Conservation (phyloP, 2,888 invertebrate genomes). For the Pachycephus smyrnensis region DNA sequence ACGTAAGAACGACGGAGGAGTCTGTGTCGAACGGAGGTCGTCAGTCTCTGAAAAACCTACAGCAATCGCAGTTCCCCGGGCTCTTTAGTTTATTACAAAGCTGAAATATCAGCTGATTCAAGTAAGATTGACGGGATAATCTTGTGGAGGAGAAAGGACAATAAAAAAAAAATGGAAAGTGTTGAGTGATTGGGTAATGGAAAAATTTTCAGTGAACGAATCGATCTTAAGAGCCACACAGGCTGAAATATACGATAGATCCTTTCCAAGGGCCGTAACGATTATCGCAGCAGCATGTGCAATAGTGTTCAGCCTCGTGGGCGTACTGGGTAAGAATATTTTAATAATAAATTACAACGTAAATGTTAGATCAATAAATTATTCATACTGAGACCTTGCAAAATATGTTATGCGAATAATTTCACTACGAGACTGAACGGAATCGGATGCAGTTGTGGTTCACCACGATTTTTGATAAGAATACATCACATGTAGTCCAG, state of each 20-base stretch:
- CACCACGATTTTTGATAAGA: not conserved
- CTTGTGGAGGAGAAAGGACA: not conserved
- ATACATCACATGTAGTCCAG: not conserved
- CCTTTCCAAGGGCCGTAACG: slow-evolving; percentile 81
- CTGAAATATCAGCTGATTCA: not conserved
- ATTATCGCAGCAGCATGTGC: slow-evolving; percentile 84
- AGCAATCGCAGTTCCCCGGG: not conserved
- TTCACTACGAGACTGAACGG: not conserved
- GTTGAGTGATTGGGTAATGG: slow-evolving; percentile 18
- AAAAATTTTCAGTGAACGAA: not conserved
- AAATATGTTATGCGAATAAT: not conserved
- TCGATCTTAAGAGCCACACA: slow-evolving; percentile 4
- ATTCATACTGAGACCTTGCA: not conserved
- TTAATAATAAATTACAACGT: not conserved
- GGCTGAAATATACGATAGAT: slow-evolving; percentile 25
- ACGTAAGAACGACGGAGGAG: slow-evolving; percentile 30
- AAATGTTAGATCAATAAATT: slow-evolving; percentile 10
- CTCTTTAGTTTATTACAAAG: not conserved
- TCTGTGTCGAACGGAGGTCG: slow-evolving; percentile 26
- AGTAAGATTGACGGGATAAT: not conserved
- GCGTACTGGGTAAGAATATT: slow-evolving; percentile 77
- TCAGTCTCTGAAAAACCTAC: slow-evolving; percentile 29
- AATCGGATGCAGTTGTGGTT: not conserved
- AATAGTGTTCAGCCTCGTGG: slow-evolving; percentile 82
- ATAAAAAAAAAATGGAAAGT: slow-evolving; percentile 16